Conservation (phyloP, 1,140 invertebrate species). For the Hylyphantes graminicola region DNA sequence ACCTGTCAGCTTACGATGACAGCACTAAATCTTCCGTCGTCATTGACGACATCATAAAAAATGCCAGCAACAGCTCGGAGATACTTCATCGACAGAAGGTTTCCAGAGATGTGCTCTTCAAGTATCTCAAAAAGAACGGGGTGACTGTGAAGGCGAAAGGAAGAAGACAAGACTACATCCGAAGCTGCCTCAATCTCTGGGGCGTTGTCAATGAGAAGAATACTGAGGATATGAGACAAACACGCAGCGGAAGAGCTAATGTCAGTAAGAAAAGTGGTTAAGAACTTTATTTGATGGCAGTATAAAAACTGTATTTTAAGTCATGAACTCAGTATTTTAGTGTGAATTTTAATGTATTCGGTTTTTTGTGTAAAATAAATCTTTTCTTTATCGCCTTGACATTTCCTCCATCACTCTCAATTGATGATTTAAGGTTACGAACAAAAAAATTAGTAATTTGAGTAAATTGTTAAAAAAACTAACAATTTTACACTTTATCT, state of each 20-base stretch:
- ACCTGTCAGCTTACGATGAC: slow-evolving; percentile 1
- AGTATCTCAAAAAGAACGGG: slow-evolving; percentile 23
- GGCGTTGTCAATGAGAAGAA: slow-evolving; percentile 11
- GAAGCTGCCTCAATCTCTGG: slow-evolving; percentile 18
- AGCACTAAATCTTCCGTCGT: slow-evolving; percentile 3
- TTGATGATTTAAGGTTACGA: no score
- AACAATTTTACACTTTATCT: no score
- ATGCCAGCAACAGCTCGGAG: slow-evolving; percentile 30
- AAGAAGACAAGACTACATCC: slow-evolving; percentile 22
- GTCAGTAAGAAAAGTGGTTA: no score
- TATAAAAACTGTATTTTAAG: no score
- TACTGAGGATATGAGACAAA: not conserved
- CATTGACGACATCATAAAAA: slow-evolving; percentile 23
- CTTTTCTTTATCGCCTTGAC: no score
- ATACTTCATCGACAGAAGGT: slow-evolving; percentile 33
- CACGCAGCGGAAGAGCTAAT: not conserved
- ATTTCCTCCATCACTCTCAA: no score
- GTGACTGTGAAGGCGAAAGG: slow-evolving; percentile 13
- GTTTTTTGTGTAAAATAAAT: no score
- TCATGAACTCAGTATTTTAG: no score
- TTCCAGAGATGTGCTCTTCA: slow-evolving; percentile 25
- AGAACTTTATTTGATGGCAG: no score
- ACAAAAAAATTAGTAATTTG: no score
- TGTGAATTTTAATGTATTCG: no score
- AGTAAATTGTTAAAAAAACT: no score